Percentiles rank a stretch among this genome's conserved stretches.
Evolutionary conservation across 2,113 vertebrate species (phyloP).

Genomic region (Oceanites oceanicus): DNA sequence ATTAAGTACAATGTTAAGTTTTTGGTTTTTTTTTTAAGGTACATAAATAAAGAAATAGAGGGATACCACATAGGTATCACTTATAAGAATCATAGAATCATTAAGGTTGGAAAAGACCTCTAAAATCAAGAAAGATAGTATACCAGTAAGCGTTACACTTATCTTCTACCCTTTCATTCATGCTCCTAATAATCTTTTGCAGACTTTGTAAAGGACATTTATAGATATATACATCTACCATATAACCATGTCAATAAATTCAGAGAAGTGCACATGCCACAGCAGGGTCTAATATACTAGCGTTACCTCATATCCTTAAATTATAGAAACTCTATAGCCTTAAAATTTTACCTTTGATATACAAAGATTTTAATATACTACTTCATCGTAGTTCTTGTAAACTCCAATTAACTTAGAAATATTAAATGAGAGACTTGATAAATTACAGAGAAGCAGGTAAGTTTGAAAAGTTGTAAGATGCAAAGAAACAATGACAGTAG

Average conservation of each 20-base stretch:
- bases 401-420: background rate
- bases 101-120: too few species aligned
- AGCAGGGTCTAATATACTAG: background rate
- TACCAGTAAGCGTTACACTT: background rate
- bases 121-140: background rate
- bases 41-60: background rate
- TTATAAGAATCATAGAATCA: background rate
- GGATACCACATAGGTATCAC: background rate
- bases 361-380: background rate
- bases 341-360: background rate
- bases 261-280: background rate
- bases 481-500: background rate
- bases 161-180: background rate
- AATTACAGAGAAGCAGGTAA: background rate
- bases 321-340: background rate
- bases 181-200: background rate
- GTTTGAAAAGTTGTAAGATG: background rate
- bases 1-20: background rate
- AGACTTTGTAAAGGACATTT: background rate
- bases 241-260: background rate
- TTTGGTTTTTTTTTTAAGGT: background rate
- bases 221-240: background rate
- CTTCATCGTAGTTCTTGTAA: background rate
- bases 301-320: background rate
- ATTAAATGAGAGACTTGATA: background rate